Evolutionary conservation across 2,888 invertebrate species (phyloP).

Genomic region (Exephanes ischioxanthus): DNA sequence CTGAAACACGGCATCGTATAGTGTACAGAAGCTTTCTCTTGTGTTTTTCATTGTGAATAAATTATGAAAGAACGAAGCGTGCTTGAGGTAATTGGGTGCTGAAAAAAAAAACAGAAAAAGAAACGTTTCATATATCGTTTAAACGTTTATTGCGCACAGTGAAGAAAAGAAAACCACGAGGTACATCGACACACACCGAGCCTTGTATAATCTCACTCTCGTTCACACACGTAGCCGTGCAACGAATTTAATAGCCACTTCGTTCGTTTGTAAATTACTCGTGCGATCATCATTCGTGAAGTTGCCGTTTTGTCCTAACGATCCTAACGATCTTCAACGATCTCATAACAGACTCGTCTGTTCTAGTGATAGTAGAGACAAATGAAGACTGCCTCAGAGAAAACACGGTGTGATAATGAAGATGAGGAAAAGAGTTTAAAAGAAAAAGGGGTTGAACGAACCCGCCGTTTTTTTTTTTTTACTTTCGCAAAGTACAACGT

Average conservation of each 20-base stretch:
- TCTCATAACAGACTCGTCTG: slow-evolving; percentile 51
- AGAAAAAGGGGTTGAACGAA: slow-evolving; percentile 7
- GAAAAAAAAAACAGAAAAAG: slow-evolving; percentile 14
- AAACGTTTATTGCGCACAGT: slow-evolving; percentile 26
- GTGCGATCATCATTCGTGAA: slow-evolving; percentile 31
- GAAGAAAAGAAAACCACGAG: not conserved
- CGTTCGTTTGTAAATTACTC: slow-evolving; percentile 40
- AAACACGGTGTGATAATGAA: slow-evolving; percentile 52
- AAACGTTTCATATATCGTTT: slow-evolving; percentile 29
- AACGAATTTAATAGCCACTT: slow-evolving; percentile 25
- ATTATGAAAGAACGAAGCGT: slow-evolving; percentile 32
- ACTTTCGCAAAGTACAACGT: slow-evolving; percentile 39
- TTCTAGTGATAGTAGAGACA: slow-evolving; percentile 59
- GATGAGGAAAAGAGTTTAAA: slow-evolving; percentile 1
- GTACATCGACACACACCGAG: slow-evolving; percentile 26
- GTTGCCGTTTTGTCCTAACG: slow-evolving; percentile 46
- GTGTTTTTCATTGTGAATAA: slow-evolving; percentile 53
- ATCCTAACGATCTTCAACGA: slow-evolving; percentile 52
- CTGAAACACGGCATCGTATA: slow-evolving; percentile 46
- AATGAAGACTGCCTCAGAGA: slow-evolving; percentile 56
- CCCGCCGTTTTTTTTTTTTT: slow-evolving; percentile 38
- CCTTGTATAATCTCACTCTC: slow-evolving; percentile 32
- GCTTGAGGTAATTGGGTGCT: slow-evolving; percentile 39
- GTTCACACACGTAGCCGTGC: slow-evolving; percentile 8
- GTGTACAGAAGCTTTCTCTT: slow-evolving; percentile 53